Evolutionary conservation across 2,888 invertebrate genomes (phyloP).

Genomic region (Coelogynopora nodosa): DNA sequence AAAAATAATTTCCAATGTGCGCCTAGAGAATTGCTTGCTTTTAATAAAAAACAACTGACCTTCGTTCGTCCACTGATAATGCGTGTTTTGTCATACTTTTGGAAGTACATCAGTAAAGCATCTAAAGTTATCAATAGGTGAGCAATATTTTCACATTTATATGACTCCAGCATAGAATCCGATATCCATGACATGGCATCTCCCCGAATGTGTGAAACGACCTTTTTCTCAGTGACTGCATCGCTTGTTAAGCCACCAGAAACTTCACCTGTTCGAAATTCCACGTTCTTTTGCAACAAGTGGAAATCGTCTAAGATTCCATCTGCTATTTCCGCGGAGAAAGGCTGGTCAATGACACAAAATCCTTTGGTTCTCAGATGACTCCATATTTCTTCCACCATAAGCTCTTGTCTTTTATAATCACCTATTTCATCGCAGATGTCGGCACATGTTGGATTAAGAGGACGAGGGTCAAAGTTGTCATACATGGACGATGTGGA

Average conservation of each 20-base stretch:
- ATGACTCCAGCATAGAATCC: neutral
- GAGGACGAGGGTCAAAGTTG: neutral
- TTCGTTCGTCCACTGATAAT: neutral
- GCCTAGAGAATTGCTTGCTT: too few relatives aligned
- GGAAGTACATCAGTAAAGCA: neutral
- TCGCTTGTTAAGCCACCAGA: neutral
- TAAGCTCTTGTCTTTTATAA: neutral
- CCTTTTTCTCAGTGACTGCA: neutral
- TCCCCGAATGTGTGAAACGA: neutral
- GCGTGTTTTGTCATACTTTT: neutral
- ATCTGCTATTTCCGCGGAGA: neutral
- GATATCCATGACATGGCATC: neutral
- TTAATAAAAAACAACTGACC: too few relatives aligned
- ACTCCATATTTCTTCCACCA: neutral
- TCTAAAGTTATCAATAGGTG: neutral
- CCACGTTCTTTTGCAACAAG: neutral
- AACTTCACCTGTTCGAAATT: neutral
- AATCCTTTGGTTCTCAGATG: neutral
- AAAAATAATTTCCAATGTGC: too few relatives aligned
- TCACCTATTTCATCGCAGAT: neutral
- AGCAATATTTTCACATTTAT: neutral
- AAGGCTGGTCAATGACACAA: neutral
- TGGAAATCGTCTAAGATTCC: neutral
- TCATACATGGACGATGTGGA: neutral
- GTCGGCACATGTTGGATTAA: neutral